Base-by-base conservation (phyloP, 1,140 invertebrate species). In the Ganaspis sp. region DNA sequence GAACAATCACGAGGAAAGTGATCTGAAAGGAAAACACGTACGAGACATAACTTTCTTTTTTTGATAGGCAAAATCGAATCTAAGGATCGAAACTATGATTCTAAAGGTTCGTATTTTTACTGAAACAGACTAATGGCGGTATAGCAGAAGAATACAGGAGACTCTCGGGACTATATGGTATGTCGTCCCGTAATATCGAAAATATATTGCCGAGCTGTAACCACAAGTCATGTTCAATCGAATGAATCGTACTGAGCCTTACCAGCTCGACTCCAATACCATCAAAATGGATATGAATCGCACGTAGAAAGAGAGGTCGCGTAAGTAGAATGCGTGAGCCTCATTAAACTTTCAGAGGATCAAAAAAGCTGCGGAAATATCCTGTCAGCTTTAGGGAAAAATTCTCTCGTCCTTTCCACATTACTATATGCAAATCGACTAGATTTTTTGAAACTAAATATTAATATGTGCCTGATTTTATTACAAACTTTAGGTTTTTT, bases 201-300 rank as follows among this genome's bases (percentile, higher is more conserved):
- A 86, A 89, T 89, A 89, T 89, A 89, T 88, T 83, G 83, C 81
- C 81, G 23, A 76, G 77, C 78, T 86, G 82, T 88, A 87, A 87
- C 87, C 85, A 88, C 88, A 85, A 89, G 87, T 88, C 87, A 86
- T 87, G 87, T 87, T 87, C 88, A 87, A 89, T 88, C 87, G 87
- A 87, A 89, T 85, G 87, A 88, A 89, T 87, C 86, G 83, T 85
- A 87, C 83, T 83, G 84, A 89, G 87, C 86, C 76, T 81, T 86
- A 77, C 76, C 75, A 29, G 40, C 53, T 21, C 34, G 9, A 17
- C 69, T 40, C 17, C 69, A 45, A 49, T 49, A n/a, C 54, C 70
- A 29, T 34, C 29, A 54, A 74, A 72, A 78, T 76, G 74, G 74
- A 73, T 54, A 69, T 75, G 58, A 85, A 78, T 82, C 77, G 81